A percentile compares a stretch with the other conserved stretches of the same genome.
phyloP scores from a whole-genome alignment of 1,140 invertebrate species.

The Drosophila orosa region DNA sequence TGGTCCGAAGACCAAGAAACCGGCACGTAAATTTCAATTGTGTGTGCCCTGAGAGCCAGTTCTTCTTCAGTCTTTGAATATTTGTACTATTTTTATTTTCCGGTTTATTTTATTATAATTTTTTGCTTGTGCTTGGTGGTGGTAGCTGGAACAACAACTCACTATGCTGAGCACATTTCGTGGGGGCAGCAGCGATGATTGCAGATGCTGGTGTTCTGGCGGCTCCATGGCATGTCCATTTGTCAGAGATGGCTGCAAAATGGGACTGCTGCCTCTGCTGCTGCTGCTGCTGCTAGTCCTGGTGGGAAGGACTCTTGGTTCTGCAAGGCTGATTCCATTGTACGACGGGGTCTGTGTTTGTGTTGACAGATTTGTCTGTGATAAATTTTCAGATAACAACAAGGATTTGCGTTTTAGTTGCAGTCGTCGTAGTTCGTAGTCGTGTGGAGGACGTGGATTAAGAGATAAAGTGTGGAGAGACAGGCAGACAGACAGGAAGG shows the following conservation, averaged over 20 bases:
- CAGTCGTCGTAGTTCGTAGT: constrained; percentile 36
- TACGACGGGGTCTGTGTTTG: constrained; percentile 72
- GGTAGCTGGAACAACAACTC: constrained; percentile 58
- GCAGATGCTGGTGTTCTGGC: constrained; percentile 64
- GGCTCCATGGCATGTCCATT: constrained; percentile 77
- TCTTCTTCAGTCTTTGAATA: constrained; percentile 32
- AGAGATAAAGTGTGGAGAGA: constrained; percentile 40
- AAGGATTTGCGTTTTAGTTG: constrained; percentile 82
- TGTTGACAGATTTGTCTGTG: constrained; percentile 84
- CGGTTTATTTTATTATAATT: constrained; percentile 81
- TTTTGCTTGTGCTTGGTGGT: constrained; percentile 46
- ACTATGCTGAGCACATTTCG: constrained; percentile 82
- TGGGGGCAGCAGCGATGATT: constrained; percentile 61
- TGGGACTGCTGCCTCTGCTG: constrained; percentile 17
- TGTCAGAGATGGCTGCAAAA: constrained; percentile 69
- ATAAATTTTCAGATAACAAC: constrained; percentile 83
- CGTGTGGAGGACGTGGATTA: constrained; percentile 40
- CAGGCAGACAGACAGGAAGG: constrained; percentile 63
- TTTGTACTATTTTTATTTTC: constrained; percentile 17
- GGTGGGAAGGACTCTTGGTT: constrained; percentile 29
- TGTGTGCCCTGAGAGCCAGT: constrained; percentile 46
- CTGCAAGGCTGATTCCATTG: constrained; percentile 63
- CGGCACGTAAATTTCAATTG: constrained; percentile 78
- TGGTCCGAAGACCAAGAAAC: constrained; percentile 54
- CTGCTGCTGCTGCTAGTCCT: constrained; percentile 4